Evolutionary conservation across 2,797 vertebrate species (phyloP).

Genomic region (Spinus pinus): DNA sequence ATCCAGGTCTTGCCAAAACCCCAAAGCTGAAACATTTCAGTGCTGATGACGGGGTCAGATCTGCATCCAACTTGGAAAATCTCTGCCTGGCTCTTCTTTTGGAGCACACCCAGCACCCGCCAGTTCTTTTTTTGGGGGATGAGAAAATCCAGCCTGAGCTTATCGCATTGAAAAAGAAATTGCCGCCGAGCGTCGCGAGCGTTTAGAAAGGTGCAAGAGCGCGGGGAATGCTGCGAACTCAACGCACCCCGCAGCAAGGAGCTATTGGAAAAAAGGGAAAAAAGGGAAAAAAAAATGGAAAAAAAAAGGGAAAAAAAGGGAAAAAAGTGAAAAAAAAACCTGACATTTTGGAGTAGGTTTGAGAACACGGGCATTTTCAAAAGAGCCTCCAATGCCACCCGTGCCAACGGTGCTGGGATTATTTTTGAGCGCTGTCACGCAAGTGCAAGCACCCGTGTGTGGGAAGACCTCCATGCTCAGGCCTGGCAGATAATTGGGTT

Average conservation of each 20-base stretch:
- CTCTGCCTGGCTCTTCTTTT: not conserved
- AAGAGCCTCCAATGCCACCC: not conserved
- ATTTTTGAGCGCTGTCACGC: not conserved
- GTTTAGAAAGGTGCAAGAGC: not conserved
- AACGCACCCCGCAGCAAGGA: accelerated
- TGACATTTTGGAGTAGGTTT: accelerated
- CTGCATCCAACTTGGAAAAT: not conserved
- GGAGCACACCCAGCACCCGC: not conserved
- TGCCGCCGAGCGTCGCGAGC: accelerated
- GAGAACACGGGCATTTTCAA: accelerated
- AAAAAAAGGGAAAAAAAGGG: accelerated
- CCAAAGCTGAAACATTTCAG: constrained; percentile 23
- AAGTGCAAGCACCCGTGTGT: not conserved
- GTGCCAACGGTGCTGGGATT: not conserved
- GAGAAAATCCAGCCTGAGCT: not conserved
- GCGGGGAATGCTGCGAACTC: accelerated
- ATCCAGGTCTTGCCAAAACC: not conserved
- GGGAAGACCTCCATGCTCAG: not conserved
- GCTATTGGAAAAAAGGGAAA: not conserved
- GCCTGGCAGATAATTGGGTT: constrained; percentile 29
- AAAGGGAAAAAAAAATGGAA: accelerated
- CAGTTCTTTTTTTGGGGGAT: not conserved
- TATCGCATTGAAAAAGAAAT: not conserved
- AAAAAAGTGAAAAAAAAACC: accelerated
- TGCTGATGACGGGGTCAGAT: not conserved